A percentile compares a stretch with the other conserved stretches of the same genome.
Conservation (phyloP, 1,140 invertebrate genomes). For the Leptestheria dahalacensis region DNA sequence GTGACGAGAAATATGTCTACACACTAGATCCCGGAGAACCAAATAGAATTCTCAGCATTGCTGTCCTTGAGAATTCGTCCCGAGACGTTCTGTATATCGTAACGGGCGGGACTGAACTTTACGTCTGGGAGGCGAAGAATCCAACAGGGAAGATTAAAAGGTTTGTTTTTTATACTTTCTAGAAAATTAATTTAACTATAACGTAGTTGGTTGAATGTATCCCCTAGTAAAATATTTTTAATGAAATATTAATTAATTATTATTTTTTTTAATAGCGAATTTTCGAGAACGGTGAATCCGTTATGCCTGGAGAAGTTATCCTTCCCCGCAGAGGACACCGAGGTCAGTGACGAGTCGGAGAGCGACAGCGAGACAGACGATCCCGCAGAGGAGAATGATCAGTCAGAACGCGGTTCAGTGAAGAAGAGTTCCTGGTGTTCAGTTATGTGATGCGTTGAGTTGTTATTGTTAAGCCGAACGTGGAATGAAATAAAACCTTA, state of each 20-base stretch:
- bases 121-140: not conserved
- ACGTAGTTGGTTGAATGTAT: too few species aligned
- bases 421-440: constrained; percentile 3
- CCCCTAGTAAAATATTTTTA: too few species aligned
- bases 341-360: not conserved
- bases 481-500: too few species aligned
- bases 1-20: not conserved
- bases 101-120: not conserved
- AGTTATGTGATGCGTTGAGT: constrained; percentile 6
- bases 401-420: not conserved
- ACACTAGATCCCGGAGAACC: not conserved
- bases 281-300: too few species aligned
- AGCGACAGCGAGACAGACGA: not conserved
- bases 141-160: not conserved
- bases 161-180: not conserved
- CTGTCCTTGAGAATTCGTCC: not conserved
- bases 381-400: not conserved
- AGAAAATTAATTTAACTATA: too few species aligned
- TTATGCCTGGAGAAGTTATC: not conserved
- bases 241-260: too few species aligned
- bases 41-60: not conserved
- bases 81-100: not conserved
- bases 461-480: too few species aligned
- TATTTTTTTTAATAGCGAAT: too few species aligned
- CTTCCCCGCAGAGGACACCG: not conserved